Conservation (phyloP, 2,797 vertebrate genomes). For the Silurus lanzhouensis region DNA sequence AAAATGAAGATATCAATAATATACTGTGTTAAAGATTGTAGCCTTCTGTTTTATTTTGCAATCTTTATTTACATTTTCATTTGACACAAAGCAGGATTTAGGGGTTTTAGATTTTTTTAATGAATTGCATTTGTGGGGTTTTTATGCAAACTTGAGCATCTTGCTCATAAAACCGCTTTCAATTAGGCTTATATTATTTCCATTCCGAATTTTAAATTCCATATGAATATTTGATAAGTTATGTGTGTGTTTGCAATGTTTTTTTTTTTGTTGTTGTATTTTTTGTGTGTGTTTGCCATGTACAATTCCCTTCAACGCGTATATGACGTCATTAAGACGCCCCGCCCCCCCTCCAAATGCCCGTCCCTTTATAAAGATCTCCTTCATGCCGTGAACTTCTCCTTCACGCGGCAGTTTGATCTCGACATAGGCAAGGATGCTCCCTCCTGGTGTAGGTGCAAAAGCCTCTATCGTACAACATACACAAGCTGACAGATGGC, state of each 20-base stretch:
- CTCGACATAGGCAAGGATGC: conserved; percentile 38
- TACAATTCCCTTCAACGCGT: too few relatives aligned
- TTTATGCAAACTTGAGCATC: too few relatives aligned
- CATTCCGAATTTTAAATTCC: too few relatives aligned
- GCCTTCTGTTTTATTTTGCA: not conserved
- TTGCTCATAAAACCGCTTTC: too few relatives aligned
- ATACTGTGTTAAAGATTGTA: not conserved
- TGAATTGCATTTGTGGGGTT: too few relatives aligned
- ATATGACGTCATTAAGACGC: not conserved
- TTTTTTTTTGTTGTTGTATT: too few relatives aligned
- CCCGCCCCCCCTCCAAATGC: not conserved
- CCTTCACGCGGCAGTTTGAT: not conserved
- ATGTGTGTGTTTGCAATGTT: too few relatives aligned
- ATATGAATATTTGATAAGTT: too few relatives aligned
- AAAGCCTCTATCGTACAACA: not conserved
- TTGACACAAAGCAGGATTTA: not conserved
- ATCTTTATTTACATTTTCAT: not conserved
- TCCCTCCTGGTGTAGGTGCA: conserved; percentile 36
- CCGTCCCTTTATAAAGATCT: not conserved
- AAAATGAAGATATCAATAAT: not conserved
- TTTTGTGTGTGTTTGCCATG: too few relatives aligned
- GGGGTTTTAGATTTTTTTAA: not conserved
- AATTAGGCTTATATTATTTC: too few relatives aligned
- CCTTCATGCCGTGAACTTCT: too few relatives aligned
- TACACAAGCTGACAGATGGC: not conserved